Conservation (phyloP, 2,113 vertebrate genomes). For the Microcebus tavaratra region DNA sequence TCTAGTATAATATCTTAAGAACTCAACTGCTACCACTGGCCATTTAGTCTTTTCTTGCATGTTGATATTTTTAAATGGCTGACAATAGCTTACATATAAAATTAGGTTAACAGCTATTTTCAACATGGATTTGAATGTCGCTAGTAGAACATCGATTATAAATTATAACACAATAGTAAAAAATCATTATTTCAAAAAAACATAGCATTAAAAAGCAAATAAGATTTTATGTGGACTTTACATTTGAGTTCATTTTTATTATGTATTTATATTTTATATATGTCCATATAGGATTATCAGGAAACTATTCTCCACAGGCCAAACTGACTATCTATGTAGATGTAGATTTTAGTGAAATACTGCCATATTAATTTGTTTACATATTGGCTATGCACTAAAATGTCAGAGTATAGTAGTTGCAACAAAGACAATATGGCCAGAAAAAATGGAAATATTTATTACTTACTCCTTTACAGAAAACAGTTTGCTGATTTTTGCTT, state of each 20-base stretch:
- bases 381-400: neutral
- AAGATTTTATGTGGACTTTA: neutral
- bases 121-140: neutral
- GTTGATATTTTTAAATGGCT: neutral
- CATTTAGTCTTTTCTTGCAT: neutral
- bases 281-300: neutral
- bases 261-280: neutral
- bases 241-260: neutral
- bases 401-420: neutral
- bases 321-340: neutral
- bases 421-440: neutral
- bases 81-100: neutral
- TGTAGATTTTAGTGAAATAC: neutral
- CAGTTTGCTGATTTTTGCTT: neutral
- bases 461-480: neutral
- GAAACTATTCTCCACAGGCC: neutral
- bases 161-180: neutral
- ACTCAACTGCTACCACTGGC: accelerated
- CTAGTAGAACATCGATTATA: neutral
- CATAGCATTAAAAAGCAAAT: neutral
- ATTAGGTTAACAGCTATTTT: neutral
- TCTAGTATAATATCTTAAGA: neutral
- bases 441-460: neutral
- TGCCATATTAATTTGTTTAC: neutral
- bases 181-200: neutral